A percentile compares a stretch with the other conserved stretches of the same genome.
These are phyloP conservation scores for Chymomyza amoena DNA, from an alignment of 2,888 invertebrate genomes.

Conservation along the genomic window DNA sequence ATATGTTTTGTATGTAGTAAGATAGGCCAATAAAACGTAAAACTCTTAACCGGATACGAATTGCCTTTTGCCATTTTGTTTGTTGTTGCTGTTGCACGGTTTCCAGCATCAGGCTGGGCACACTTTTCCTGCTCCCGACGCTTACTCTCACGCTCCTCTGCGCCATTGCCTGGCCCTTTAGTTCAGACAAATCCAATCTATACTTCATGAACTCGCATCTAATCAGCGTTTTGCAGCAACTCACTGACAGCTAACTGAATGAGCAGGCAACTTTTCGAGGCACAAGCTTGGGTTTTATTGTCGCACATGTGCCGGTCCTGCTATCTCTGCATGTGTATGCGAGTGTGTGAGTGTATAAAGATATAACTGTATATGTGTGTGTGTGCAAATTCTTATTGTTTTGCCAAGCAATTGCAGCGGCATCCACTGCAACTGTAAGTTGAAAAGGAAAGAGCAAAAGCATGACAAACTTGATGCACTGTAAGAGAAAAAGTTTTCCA, in stretches of 20 bases:
- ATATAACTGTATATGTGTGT: not conserved
- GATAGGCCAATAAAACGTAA: not conserved
- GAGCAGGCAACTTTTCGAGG: slow-evolving; percentile 8
- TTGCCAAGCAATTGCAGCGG: not conserved
- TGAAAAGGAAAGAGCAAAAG: not conserved
- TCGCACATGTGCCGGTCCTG: not conserved
- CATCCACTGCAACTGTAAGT: not conserved
- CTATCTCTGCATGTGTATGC: not conserved
- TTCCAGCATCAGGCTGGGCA: not conserved
- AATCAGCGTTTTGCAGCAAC: slow-evolving; percentile 29
- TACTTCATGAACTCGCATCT: slow-evolving; percentile 29
- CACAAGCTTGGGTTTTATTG: slow-evolving; percentile 16
- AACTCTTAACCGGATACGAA: not conserved
- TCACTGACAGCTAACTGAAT: slow-evolving; percentile 8
- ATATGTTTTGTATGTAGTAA: not conserved
- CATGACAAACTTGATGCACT: not conserved
- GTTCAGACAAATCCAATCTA: slow-evolving; percentile 35
- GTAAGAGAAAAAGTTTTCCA: not conserved
- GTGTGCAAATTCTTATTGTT: not conserved
- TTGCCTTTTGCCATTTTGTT: not conserved
- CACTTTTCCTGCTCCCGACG: not conserved
- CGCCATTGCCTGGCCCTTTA: not conserved
- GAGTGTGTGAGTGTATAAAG: too few species aligned
- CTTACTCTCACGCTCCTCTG: too few species aligned
- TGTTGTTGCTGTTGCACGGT: not conserved